Evolutionary conservation across 2,888 invertebrate species (phyloP), one percentile per base, ranked within the genome.

Genomic region (Dasysyrphus albostriatus): DNA sequence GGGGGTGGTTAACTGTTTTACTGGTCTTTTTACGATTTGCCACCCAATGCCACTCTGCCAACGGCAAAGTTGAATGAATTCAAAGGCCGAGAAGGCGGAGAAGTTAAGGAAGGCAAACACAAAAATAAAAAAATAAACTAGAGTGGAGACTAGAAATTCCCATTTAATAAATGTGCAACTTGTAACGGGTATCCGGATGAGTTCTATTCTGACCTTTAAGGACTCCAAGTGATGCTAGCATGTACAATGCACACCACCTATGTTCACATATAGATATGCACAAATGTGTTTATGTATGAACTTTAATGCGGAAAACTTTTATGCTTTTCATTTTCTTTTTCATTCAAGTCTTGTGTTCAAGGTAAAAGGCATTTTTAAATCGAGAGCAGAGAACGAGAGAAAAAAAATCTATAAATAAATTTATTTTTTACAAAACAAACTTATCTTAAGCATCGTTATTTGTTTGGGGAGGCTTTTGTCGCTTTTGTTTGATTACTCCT

Each of bases 61-160:
- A 29, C 39, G 10, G 69, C 51, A 47, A 44, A 74, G 34, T 67
- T 74, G 73, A 67, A 80, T 80, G 79, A 47, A 74, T 69, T 24
- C 19, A 67, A 10, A 54, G 37, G 24, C 16, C 32, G 39, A 10
- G 19, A 34, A 56, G 39, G 39, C 16, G 37, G 10, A 44, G 51
- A 19, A 19, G 14, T 19, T 10, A 19, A 51, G 9, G 10, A 5
- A 24, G 29, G 10, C 10, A 51, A 14, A 24, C 24, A 24, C 24
- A 24, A 24, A 59, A 10, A 10, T 37, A 10, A 2, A 37, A 3
- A 37, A 37, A 14, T 24, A 9, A n/a, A 29, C 4, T 2, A 24
- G 24, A 32, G 44, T 9, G 5, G 24, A 44, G 44, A 32, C 47
- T 58, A 44, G 56, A 16, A 59, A 44, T 29, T 47, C 58, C 19